Conservation (phyloP, 2,113 vertebrate genomes). For the Ancistrus triradiatus region DNA sequence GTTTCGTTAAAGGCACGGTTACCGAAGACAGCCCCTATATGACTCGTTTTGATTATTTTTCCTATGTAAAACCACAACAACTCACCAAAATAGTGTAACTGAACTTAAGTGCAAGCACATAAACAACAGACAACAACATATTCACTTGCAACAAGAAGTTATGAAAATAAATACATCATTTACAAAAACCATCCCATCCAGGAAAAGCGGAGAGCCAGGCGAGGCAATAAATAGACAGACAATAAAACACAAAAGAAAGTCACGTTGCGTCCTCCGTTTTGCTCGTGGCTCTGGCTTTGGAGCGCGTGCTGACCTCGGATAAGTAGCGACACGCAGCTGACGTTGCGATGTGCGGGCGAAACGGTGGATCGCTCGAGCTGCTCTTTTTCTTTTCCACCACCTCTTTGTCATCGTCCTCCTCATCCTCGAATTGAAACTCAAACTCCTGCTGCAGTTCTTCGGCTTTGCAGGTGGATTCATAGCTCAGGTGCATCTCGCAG, state of each 20-base stretch:
- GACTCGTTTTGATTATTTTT: too few relatives aligned
- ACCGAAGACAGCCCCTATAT: too few relatives aligned
- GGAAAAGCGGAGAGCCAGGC: too few relatives aligned
- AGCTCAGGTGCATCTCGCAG: conserved; percentile 61
- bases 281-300: conserved; percentile 61
- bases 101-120: too few relatives aligned
- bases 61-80: too few relatives aligned
- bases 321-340: conserved; percentile 20
- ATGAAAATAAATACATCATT: too few relatives aligned
- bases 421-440: background rate
- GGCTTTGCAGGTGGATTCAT: conserved; percentile 41
- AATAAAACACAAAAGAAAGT: background rate
- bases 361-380: conserved; percentile 49
- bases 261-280: conserved; percentile 41
- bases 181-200: too few relatives aligned
- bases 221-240: too few relatives aligned
- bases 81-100: too few relatives aligned
- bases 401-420: conserved; percentile 18
- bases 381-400: conserved; percentile 27
- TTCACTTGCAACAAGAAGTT: too few relatives aligned
- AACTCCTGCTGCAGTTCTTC: background rate
- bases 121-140: too few relatives aligned
- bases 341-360: conserved; percentile 44
- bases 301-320: conserved; percentile 64
- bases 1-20: too few relatives aligned